Evolutionary conservation across 1,140 invertebrate genomes (phyloP), one percentile per base, ranked within the genome.

Genomic region (Oreohelix idahoensis): DNA sequence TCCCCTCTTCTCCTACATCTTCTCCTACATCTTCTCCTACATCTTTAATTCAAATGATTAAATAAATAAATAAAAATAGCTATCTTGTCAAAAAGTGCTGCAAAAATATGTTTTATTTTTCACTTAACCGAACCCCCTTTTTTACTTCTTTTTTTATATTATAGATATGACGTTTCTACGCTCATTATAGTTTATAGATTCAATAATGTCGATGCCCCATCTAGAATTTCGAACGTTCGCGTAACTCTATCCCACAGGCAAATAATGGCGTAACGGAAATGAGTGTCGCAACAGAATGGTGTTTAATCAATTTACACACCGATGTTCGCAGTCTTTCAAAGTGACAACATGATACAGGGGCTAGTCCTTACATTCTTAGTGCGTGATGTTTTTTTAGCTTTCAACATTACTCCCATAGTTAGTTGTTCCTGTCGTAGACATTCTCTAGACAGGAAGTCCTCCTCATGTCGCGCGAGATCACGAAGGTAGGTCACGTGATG

Each of bases 401-500:
- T 66, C 63, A 23, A 35, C 63, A 29, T 66, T 66, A 5, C 20
- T 15, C 0, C 23, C 39, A 51, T 36, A 38, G 49, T 81, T 81
- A 71, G 69, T 32, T 49, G 29, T 35, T 58, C 38, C 63, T 71
- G 79, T 71, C 79, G 71, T 5, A 51, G 29, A n/a, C n/a, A 32
- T 23, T 71, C 32, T 49, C 63, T n/a, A 32, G 42, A 81, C 79
- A 39, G 63, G 79, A 81, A 81, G 51, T 71, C 51, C 79, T 71
- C 69, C 26, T 71, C 63, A 29, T 79, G 63, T 81, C 58, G 38
- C 77, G 51, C 32, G 77, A 79, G 36, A 79, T 79, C 77, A 79
- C 77, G 77, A 66, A 79, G 77, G 53, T 79, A 79, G 63, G 77
- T 79, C 77, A 79, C 77, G 77, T 79, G 77, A 79, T 32, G 53